Percentiles rank a stretch among this genome's conserved stretches.
phyloP scores from a whole-genome alignment of 2,113 vertebrate species.

The Cottus gobio region DNA sequence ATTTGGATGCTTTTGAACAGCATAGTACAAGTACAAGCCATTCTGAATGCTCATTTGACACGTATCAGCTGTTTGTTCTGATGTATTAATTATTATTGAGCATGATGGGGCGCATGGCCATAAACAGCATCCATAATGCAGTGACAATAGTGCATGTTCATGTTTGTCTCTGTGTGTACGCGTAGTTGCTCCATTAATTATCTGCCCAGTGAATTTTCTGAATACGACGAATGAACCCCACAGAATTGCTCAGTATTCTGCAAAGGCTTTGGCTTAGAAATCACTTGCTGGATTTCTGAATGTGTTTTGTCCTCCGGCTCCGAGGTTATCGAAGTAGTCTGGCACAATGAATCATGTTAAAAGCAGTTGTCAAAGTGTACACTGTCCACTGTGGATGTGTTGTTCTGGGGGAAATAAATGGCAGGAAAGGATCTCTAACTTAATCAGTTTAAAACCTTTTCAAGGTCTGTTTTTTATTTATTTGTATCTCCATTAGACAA shows the following conservation, averaged over 20 bases:
- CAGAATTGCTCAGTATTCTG: slow-evolving; percentile 25
- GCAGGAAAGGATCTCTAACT: neutral
- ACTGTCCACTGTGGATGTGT: neutral
- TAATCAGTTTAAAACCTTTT: neutral
- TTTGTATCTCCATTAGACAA: neutral
- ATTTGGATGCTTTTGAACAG: neutral
- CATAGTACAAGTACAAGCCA: neutral
- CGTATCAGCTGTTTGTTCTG: neutral
- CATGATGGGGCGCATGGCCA: neutral
- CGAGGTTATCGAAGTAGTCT: slow-evolving; percentile 12
- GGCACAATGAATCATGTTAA: neutral
- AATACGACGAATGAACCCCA: slow-evolving; percentile 37
- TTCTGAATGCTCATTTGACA: neutral
- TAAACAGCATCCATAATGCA: neutral
- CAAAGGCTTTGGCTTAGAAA: neutral
- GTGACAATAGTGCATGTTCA: slow-evolving; percentile 2
- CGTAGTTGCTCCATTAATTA: slow-evolving; percentile 56
- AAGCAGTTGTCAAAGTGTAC: neutral
- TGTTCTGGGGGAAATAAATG: neutral
- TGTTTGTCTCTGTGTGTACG: slow-evolving; percentile 1
- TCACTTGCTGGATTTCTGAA: slow-evolving; percentile 14
- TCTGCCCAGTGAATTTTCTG: slow-evolving; percentile 52
- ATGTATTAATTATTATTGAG: neutral
- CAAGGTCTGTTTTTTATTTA: too few relatives aligned
- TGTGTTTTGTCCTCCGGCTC: slow-evolving; percentile 3